Percentiles rank a stretch among this genome's conserved stretches.
These are phyloP conservation scores for Myotis pilosus DNA, from an alignment of 2,797 vertebrate species.

Conservation along the genomic window DNA sequence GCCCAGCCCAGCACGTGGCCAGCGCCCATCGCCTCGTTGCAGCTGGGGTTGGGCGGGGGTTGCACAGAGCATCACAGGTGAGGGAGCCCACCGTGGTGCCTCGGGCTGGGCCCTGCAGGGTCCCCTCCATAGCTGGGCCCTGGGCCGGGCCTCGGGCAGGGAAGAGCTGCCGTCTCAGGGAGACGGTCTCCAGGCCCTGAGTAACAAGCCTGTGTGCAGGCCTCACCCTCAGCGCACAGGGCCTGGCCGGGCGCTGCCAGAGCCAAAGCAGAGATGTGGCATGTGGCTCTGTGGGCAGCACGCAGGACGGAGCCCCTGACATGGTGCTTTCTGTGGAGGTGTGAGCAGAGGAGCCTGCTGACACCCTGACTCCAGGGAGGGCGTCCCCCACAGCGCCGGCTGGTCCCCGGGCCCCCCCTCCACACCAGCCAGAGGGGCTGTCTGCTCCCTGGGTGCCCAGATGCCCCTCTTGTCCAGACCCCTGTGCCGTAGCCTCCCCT, in stretches of 20 bases:
- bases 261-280: background rate
- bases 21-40: background rate
- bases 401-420: too few relatives aligned
- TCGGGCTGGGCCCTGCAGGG: background rate
- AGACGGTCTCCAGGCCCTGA: background rate
- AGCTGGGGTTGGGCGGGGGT: background rate
- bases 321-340: background rate
- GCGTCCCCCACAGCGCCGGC: background rate
- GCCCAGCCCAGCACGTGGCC: background rate
- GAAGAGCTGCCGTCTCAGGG: background rate
- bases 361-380: background rate
- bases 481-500: background rate
- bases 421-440: background rate
- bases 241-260: too few relatives aligned
- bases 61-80: background rate
- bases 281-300: background rate
- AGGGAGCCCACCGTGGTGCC: background rate
- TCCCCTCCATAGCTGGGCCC: background rate
- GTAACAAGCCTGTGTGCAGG: background rate
- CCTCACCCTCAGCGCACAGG: too few relatives aligned
- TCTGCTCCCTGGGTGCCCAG: background rate
- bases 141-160: background rate
- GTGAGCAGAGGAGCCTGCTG: background rate
- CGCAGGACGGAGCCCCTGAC: background rate
- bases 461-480: background rate